Conservation (phyloP, 1,140 invertebrate species). For the Lutraria rhynchaena region DNA sequence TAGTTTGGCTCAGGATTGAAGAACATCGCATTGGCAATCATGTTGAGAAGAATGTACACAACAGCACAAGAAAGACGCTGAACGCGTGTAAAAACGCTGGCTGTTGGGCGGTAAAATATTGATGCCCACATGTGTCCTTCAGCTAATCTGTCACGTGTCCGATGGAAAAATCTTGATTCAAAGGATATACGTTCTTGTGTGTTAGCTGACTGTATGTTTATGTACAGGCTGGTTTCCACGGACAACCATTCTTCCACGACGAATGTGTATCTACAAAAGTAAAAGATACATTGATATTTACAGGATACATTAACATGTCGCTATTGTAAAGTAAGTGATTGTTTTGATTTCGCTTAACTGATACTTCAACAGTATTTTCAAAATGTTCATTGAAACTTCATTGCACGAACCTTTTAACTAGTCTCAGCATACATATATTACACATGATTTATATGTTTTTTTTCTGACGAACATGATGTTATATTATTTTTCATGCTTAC, state of each 20-base stretch:
- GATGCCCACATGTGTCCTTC: slow-evolving; percentile 81
- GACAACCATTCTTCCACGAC: slow-evolving; percentile 21
- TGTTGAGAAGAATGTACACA: slow-evolving; percentile 80
- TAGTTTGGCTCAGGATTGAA: slow-evolving; percentile 75
- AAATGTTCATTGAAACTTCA: too few species aligned
- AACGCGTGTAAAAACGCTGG: slow-evolving; percentile 81
- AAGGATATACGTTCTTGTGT: neutral
- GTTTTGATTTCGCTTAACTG: too few species aligned
- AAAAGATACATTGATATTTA: too few species aligned
- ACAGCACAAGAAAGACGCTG: slow-evolving; percentile 82
- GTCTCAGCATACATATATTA: too few species aligned
- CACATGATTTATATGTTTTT: too few species aligned
- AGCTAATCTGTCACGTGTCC: slow-evolving; percentile 74
- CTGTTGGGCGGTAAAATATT: slow-evolving; percentile 78
- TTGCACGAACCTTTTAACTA: too few species aligned
- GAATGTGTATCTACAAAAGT: slow-evolving; percentile 18
- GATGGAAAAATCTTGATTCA: slow-evolving; percentile 21
- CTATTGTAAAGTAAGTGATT: too few species aligned
- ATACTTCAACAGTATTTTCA: too few species aligned
- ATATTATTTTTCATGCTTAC: too few species aligned
- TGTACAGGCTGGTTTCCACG: neutral
- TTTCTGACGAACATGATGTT: too few species aligned
- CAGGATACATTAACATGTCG: too few species aligned
- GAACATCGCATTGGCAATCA: slow-evolving; percentile 83
- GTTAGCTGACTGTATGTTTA: neutral